These are phyloP conservation scores for Formica aserva DNA, from an alignment of 2,888 invertebrate species.

Conservation along the genomic window DNA sequence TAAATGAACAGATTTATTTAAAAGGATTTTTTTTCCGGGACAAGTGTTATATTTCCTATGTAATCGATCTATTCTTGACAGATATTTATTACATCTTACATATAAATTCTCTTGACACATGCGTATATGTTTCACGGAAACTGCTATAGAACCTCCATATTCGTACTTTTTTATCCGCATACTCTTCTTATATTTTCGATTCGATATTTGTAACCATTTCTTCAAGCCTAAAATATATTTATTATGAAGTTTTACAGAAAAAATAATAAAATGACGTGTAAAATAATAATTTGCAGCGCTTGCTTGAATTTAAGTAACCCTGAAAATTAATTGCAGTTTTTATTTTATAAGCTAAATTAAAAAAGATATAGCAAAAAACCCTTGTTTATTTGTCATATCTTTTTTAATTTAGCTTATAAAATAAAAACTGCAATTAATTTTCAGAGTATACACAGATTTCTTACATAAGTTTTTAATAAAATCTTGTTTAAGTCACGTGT, in stretches of 20 bases:
- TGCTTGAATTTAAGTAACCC: neutral
- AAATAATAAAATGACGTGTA: neutral
- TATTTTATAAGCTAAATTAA: neutral
- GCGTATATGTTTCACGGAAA: neutral
- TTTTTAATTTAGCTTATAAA: too few species aligned
- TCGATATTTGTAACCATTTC: neutral
- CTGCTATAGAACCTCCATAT: neutral
- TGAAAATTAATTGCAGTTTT: neutral
- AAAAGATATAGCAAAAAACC: too few species aligned
- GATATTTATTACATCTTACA: neutral
- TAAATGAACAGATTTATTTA: neutral
- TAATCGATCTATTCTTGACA: conserved; percentile 5
- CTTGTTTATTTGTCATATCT: too few species aligned
- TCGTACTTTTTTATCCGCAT: neutral
- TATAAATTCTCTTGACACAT: neutral
- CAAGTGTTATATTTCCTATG: neutral
- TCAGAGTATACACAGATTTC: neutral
- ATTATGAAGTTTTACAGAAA: neutral
- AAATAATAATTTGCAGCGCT: neutral
- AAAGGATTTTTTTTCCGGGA: neutral
- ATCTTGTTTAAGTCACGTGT: neutral
- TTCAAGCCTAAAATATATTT: neutral
- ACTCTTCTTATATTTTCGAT: neutral
- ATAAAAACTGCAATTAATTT: too few species aligned
- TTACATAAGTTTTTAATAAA: neutral